phyloP scores from a whole-genome alignment of 1,140 invertebrate species.

The Panulirus ornatus region DNA sequence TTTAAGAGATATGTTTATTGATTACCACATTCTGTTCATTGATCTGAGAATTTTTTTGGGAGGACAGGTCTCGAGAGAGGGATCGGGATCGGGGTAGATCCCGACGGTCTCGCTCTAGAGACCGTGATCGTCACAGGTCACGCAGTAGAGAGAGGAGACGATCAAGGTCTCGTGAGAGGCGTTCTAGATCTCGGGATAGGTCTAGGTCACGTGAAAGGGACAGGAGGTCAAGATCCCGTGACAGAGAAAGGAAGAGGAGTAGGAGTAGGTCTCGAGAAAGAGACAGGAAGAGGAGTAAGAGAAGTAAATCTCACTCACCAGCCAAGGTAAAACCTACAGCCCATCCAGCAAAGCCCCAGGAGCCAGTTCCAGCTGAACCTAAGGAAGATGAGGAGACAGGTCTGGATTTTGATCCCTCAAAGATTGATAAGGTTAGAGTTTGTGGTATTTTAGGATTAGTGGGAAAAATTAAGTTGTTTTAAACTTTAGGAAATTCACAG shows the following conservation, averaged over 20 bases:
- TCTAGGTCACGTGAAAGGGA: slow-evolving; percentile 77
- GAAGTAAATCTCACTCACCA: slow-evolving; percentile 70
- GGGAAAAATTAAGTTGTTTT: too few species aligned
- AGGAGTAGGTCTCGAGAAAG: slow-evolving; percentile 70
- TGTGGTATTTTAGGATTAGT: too few species aligned
- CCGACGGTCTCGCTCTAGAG: slow-evolving; percentile 56
- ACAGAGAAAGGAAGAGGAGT: slow-evolving; percentile 55
- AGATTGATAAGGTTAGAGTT: slow-evolving; percentile 84
- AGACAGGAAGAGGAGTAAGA: slow-evolving; percentile 79
- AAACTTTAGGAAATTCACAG: neutral
- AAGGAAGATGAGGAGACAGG: slow-evolving; percentile 79
- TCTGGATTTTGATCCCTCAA: slow-evolving; percentile 84
- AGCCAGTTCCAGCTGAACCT: slow-evolving; percentile 76
- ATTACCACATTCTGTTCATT: too few species aligned
- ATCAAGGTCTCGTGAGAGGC: slow-evolving; percentile 75
- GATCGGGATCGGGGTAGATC: slow-evolving; percentile 50
- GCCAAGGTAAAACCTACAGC: slow-evolving; percentile 76
- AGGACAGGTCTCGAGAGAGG: neutral
- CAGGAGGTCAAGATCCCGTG: slow-evolving; percentile 76
- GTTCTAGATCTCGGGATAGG: slow-evolving; percentile 60
- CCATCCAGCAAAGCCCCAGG: slow-evolving; percentile 77
- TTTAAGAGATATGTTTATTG: too few species aligned
- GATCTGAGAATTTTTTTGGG: too few species aligned
- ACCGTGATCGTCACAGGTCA: slow-evolving; percentile 74
- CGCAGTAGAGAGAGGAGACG: slow-evolving; percentile 80